Evolutionary conservation across 2,797 vertebrate genomes (phyloP), one percentile per base, ranked within the genome.

Genomic region (Buphagus erythrorhynchus): DNA sequence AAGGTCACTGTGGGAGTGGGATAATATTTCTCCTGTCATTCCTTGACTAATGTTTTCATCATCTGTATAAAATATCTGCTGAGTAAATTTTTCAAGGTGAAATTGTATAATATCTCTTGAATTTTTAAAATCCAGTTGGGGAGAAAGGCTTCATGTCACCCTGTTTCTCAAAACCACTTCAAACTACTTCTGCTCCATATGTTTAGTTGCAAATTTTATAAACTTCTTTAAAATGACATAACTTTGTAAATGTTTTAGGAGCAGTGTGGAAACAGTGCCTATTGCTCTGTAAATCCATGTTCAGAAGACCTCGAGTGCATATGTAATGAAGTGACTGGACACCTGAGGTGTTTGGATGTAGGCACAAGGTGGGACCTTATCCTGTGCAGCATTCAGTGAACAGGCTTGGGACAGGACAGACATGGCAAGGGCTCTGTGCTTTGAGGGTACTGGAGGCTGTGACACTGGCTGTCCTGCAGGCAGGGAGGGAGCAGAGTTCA

Each of bases 11-110:
- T 76, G 59, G 57, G 55, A 90, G 45, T 88, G 42, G 59, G 55
- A 67, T 88, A 18, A 80, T 93, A 58, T 86, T 95, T 73, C 45
- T 89, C 2, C 72, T 7, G 7, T 82, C 52, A 31, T 86, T 93
- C 52, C 43, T 78, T 69, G 40, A 25, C 66, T 86, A 78, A 69
- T 28, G 16, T 73, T 92, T 92, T 93, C 36, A 71, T 93, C 19
- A 49, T 82, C 63, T 74, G 0, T 66, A 31, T 75, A 55, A 88
- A 66, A 86, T 79, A 83, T 62, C 80, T 82, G 80, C 77, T 81
- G 55, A 69, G 45, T 88, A 42, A 91, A 84, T 42, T 83, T 93
- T 77, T 94, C 68, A 61, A 91, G 66, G 66, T 94, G 79, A 90
- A 90, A 88, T 93, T 80, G 51, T 24, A 28, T 54, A 62, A 73